phyloP scores from a whole-genome alignment of 2,113 vertebrate genomes.

The Brachyhypopomus occidentalis region DNA sequence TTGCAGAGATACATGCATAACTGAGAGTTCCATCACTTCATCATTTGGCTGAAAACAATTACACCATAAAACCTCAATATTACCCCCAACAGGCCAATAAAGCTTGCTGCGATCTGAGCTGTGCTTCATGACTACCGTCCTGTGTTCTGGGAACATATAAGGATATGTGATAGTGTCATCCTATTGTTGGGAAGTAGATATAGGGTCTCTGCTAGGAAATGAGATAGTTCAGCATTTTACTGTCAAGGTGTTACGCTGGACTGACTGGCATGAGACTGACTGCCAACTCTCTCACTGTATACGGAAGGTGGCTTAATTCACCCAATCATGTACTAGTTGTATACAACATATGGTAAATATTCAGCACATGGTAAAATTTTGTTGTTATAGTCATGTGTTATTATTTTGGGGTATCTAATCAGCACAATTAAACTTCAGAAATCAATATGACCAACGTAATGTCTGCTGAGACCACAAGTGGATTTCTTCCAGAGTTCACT shows the following conservation, averaged over 20 bases:
- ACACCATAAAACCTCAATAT: not conserved
- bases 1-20: constrained; percentile 7
- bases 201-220: not conserved
- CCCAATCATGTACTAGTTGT: not conserved
- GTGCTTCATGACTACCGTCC: constrained; percentile 1
- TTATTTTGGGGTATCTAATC: too few species aligned
- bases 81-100: constrained; percentile 11
- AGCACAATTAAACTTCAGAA: too few species aligned
- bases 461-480: too few species aligned
- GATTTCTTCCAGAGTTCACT: too few species aligned
- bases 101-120: not conserved
- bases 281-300: not conserved
- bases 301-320: not conserved
- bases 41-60: not conserved
- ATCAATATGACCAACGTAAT: too few species aligned
- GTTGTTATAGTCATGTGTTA: too few species aligned
- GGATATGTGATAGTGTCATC: not conserved
- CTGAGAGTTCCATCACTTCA: not conserved
- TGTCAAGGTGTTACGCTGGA: not conserved
- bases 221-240: constrained; percentile 14
- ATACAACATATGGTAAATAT: too few species aligned
- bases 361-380: too few species aligned
- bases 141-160: constrained; percentile 8
- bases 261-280: too few species aligned
- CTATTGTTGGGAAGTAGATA: not conserved